phyloP scores from a whole-genome alignment of 2,797 vertebrate species.

The Intellagama lesueurii region DNA sequence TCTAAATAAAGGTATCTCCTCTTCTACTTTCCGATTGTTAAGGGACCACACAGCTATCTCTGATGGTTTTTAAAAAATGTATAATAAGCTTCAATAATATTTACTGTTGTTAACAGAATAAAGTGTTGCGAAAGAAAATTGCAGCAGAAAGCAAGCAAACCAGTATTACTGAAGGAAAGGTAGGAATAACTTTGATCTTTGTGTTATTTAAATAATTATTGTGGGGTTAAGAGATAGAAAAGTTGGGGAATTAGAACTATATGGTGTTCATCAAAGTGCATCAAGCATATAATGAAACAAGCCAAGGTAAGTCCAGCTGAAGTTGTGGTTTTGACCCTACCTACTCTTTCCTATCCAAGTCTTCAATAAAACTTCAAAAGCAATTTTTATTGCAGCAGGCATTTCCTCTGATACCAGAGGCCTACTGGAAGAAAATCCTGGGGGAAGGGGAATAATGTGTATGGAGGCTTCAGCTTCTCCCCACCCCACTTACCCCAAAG shows the following conservation, averaged over 20 bases:
- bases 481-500: not conserved
- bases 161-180: constrained; percentile 81
- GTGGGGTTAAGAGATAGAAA: not conserved
- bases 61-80: too few relatives aligned
- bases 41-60: too few relatives aligned
- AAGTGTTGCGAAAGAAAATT: constrained; percentile 85
- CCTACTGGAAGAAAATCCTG: too few relatives aligned
- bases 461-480: not conserved
- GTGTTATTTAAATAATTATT: not conserved
- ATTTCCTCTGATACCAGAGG: too few relatives aligned
- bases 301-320: not conserved
- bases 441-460: not conserved
- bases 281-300: not conserved
- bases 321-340: not conserved
- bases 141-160: constrained; percentile 80
- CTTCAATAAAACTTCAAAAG: too few relatives aligned
- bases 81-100: not conserved
- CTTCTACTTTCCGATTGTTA: too few relatives aligned
- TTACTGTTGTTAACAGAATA: constrained; percentile 82
- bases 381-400: too few relatives aligned
- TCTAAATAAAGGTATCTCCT: too few relatives aligned
- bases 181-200: constrained; percentile 59
- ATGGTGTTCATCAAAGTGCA: not conserved
- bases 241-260: not conserved
- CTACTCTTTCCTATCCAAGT: too few relatives aligned